Conservation (phyloP, 2,113 vertebrate species). For the Capreolus pygargus region DNA sequence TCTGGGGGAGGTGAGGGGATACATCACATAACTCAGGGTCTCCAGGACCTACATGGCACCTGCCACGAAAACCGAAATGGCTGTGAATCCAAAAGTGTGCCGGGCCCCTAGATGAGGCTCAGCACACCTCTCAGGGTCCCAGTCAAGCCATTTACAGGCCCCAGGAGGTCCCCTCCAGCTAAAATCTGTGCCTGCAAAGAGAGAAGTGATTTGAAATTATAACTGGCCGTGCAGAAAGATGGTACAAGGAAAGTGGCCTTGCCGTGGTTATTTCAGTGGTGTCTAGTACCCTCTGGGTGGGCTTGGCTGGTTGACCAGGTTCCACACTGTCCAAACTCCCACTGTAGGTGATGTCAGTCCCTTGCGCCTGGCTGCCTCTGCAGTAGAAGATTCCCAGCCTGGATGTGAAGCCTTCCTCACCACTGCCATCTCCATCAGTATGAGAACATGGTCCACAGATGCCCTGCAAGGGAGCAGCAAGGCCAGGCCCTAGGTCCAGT, state of each 20-base stretch:
- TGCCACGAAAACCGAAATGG: neutral
- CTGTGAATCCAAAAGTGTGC: neutral
- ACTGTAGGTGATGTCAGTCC: neutral
- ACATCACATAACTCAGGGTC: neutral
- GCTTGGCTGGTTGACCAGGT: neutral
- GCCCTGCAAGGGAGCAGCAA: rapidly evolving
- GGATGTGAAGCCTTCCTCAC: neutral
- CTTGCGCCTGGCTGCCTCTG: neutral
- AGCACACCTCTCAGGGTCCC: neutral
- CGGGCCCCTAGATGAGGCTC: neutral
- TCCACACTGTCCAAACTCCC: neutral
- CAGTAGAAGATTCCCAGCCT: neutral
- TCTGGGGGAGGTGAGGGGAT: neutral
- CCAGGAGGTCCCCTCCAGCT: neutral
- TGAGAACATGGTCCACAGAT: neutral
- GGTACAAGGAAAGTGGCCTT: neutral
- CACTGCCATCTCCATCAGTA: neutral
- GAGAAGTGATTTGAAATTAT: neutral
- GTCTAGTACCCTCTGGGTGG: neutral
- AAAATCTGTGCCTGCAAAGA: neutral
- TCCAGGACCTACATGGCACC: neutral
- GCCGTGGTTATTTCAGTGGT: neutral
- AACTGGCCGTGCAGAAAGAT: neutral
- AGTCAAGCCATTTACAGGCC: neutral
- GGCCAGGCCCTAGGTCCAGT: neutral